These are phyloP conservation scores for Uloborus plumipes DNA, from an alignment of 2,888 invertebrate species.

Conservation along the genomic window DNA sequence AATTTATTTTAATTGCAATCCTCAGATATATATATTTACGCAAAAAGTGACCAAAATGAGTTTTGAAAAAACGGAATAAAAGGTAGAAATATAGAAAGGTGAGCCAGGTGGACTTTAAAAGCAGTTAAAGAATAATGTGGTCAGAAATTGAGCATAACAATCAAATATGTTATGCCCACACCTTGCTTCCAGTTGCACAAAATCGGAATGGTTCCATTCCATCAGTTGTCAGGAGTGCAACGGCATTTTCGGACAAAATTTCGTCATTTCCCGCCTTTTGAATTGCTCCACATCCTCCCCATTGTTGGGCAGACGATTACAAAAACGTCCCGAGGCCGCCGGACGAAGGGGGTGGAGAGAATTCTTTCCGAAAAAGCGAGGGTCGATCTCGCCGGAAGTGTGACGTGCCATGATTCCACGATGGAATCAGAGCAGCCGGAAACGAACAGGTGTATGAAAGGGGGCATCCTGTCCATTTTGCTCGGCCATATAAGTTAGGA, in stretches of 20 bases:
- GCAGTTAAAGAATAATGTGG: too few species aligned
- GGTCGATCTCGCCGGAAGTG: constrained; percentile 30
- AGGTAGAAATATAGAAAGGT: too few species aligned
- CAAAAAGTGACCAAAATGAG: too few species aligned
- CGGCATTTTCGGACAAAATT: constrained; percentile 16
- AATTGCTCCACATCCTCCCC: constrained; percentile 46
- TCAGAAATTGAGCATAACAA: neutral
- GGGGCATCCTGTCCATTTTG: constrained; percentile 32
- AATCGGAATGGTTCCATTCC: too few species aligned
- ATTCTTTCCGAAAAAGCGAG: constrained; percentile 1
- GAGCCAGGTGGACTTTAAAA: too few species aligned
- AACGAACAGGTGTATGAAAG: constrained; percentile 51
- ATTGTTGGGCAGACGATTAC: constrained; percentile 8
- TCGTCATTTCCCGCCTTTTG: constrained; percentile 53
- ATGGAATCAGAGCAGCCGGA: constrained; percentile 56
- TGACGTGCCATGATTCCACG: constrained; percentile 12
- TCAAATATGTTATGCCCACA: neutral
- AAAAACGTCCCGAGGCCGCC: constrained; percentile 13
- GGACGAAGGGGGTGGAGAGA: constrained; percentile 4
- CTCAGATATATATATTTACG: too few species aligned
- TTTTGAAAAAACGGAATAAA: too few species aligned
- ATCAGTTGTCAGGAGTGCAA: neutral
- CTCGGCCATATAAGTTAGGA: neutral
- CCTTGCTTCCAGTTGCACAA: neutral
- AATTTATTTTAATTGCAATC: too few species aligned